Conservation (phyloP, 2,888 invertebrate genomes). For the Erannis defoliaria region DNA sequence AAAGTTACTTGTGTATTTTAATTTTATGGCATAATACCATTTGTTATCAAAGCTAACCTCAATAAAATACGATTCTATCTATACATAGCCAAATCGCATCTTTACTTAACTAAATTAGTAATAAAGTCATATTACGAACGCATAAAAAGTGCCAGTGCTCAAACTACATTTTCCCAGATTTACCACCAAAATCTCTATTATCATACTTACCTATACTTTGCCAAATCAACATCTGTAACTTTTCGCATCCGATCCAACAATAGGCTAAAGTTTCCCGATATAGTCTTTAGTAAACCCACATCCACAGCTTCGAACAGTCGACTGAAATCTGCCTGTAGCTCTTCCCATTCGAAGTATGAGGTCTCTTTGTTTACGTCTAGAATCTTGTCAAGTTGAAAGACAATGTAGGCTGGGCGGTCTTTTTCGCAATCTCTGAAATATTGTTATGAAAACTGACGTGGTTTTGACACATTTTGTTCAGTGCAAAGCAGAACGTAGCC, state of each 20-base stretch:
- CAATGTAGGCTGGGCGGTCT: slow-evolving; percentile 90
- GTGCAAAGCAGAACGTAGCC: too few relatives aligned
- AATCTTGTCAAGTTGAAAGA: slow-evolving; percentile 90
- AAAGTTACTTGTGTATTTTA: too few relatives aligned
- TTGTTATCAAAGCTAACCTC: too few relatives aligned
- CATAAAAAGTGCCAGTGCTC: too few relatives aligned
- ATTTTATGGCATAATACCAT: too few relatives aligned
- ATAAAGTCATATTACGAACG: too few relatives aligned
- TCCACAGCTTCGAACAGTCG: slow-evolving; percentile 84
- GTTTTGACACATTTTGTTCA: too few relatives aligned
- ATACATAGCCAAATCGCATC: too few relatives aligned
- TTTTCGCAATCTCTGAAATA: slow-evolving; percentile 89
- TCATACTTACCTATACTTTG: slow-evolving; percentile 80
- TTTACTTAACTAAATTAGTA: too few relatives aligned
- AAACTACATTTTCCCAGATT: not conserved
- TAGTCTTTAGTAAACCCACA: slow-evolving; percentile 82
- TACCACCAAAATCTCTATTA: too few relatives aligned
- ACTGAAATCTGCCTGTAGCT: slow-evolving; percentile 83
- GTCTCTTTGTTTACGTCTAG: slow-evolving; percentile 90
- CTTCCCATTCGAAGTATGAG: slow-evolving; percentile 88
- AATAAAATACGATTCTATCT: too few relatives aligned
- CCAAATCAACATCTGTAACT: slow-evolving; percentile 87
- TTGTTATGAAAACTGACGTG: too few relatives aligned
- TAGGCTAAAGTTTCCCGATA: slow-evolving; percentile 86
- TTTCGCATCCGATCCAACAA: slow-evolving; percentile 86